These are phyloP conservation scores for Nudaria mundana DNA, from an alignment of 2,888 invertebrate species.

Conservation along the genomic window DNA sequence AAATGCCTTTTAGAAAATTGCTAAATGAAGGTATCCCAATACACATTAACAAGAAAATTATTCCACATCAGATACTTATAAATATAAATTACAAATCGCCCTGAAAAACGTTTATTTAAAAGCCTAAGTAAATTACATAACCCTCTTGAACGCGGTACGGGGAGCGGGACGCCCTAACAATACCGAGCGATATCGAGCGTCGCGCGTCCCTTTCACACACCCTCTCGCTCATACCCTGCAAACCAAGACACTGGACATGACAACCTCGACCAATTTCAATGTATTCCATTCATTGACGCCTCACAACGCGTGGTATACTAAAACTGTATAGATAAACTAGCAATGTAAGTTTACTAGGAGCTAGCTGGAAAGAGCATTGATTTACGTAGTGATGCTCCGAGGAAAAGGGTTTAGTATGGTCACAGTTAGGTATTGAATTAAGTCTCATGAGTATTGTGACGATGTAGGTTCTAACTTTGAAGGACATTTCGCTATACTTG, in stretches of 20 bases:
- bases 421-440: conserved; percentile 9
- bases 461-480: conserved; percentile 4
- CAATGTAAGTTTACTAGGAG: conserved; percentile 42
- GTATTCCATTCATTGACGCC: conserved; percentile 45
- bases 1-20: no score
- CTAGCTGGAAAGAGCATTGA: conserved; percentile 31
- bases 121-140: conserved; percentile 44
- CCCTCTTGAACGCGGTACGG: conserved; percentile 38
- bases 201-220: conserved; percentile 37
- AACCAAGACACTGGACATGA: conserved; percentile 29
- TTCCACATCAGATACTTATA: no score
- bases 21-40: no score
- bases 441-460: conserved; percentile 10
- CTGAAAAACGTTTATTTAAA: conserved; percentile 19
- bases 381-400: conserved; percentile 30
- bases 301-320: conserved; percentile 36
- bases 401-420: conserved; percentile 36
- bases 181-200: conserved; percentile 61
- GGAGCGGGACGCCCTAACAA: conserved; percentile 49
- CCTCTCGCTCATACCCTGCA: conserved; percentile 27
- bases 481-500: not conserved
- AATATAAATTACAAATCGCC: no score
- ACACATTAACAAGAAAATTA: not conserved
- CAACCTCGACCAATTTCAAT: conserved; percentile 38
- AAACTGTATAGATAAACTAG: conserved; percentile 33